Conservation (phyloP, 2,888 invertebrate genomes). For the Clanis bilineata region DNA sequence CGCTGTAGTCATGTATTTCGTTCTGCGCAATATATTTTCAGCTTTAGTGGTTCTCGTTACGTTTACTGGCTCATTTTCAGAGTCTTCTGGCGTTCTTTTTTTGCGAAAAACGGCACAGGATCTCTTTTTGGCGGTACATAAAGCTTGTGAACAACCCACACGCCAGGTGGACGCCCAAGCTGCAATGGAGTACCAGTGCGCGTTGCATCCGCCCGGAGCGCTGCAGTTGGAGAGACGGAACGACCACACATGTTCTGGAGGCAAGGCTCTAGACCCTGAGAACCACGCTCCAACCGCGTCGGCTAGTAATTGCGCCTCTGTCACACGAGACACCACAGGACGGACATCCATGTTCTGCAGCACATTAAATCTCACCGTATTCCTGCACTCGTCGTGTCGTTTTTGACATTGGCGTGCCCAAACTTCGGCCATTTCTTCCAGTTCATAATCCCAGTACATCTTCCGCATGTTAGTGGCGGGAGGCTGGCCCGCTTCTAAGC, state of each 20-base stretch:
- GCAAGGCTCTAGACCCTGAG: constrained; percentile 64
- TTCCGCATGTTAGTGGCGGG: constrained; percentile 77
- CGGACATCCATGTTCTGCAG: constrained; percentile 75
- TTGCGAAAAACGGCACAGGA: constrained; percentile 62
- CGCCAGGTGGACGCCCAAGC: constrained; percentile 77
- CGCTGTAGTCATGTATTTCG: constrained; percentile 52
- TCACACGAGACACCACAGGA: constrained; percentile 60
- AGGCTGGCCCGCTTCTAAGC: constrained; percentile 72
- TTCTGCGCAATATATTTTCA: constrained; percentile 58
- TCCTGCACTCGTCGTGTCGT: constrained; percentile 75
- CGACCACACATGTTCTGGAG: constrained; percentile 64
- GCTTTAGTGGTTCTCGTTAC: constrained; percentile 32
- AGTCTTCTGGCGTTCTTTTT: constrained; percentile 35
- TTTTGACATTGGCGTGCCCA: constrained; percentile 78
- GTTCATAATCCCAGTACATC: constrained; percentile 77
- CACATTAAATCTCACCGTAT: constrained; percentile 69
- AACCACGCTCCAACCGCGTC: constrained; percentile 75
- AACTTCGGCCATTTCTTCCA: constrained; percentile 69
- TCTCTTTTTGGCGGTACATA: constrained; percentile 62
- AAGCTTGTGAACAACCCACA: constrained; percentile 68
- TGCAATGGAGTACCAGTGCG: constrained; percentile 71
- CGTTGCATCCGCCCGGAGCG: constrained; percentile 67
- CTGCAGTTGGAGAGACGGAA: constrained; percentile 67
- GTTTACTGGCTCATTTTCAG: constrained; percentile 18
- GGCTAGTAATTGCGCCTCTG: constrained; percentile 69